These are phyloP conservation scores for Vipera ursinii DNA, from an alignment of 2,797 vertebrate genomes.

Conservation along the genomic window DNA sequence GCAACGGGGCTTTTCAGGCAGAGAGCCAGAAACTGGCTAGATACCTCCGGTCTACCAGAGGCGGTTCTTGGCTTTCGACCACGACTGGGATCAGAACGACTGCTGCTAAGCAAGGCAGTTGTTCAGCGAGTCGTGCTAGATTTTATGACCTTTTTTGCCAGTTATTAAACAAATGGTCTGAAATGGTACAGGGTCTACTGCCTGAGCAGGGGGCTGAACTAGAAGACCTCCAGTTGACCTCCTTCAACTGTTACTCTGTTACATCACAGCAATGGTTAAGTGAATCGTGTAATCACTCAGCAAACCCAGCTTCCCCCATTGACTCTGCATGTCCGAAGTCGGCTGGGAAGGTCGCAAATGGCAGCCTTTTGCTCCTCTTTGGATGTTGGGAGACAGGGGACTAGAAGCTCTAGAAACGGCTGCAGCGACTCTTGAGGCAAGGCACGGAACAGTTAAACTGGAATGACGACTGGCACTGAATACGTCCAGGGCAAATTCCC, in stretches of 20 bases:
- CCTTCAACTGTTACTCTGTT: not conserved
- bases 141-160: not conserved
- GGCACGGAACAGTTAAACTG: not conserved
- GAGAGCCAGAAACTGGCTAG: not conserved
- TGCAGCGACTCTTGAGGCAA: not conserved
- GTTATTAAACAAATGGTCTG: not conserved
- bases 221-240: not conserved
- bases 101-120: not conserved
- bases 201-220: not conserved
- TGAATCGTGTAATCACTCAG: not conserved
- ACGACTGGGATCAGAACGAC: not conserved
- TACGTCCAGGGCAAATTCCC: not conserved
- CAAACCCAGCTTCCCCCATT: not conserved
- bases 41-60: not conserved
- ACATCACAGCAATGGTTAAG: not conserved
- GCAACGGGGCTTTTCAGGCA: not conserved
- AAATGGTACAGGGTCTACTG: not conserved
- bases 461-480: not conserved
- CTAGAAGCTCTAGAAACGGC: no score
- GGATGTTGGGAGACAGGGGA: not conserved
- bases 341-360: not conserved
- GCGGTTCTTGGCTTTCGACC: not conserved
- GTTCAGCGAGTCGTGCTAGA: not conserved
- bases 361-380: not conserved
- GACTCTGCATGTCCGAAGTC: not conserved